Conservation (phyloP, 1,140 invertebrate genomes). For the Trigoniulus corallinus region DNA sequence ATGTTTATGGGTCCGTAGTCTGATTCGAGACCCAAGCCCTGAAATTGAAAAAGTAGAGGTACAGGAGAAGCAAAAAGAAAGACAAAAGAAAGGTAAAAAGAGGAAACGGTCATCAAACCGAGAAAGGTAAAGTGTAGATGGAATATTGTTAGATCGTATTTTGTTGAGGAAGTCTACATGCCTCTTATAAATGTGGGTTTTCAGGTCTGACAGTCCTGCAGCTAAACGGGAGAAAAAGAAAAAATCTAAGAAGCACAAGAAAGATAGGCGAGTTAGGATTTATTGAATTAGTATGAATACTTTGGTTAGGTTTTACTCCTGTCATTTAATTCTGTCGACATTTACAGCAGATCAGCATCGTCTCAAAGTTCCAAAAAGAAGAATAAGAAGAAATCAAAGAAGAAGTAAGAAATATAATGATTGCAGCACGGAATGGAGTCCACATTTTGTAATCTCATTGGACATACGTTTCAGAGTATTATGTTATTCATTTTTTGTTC, state of each 20-base stretch:
- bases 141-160: neutral
- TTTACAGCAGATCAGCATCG: too few species aligned
- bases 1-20: neutral
- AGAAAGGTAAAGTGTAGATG: neutral
- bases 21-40: neutral
- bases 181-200: neutral
- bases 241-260: slow-evolving; percentile 21
- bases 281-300: too few species aligned
- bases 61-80: slow-evolving; percentile 13
- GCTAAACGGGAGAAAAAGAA: slow-evolving; percentile 22
- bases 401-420: too few species aligned
- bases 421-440: too few species aligned
- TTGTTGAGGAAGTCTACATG: neutral
- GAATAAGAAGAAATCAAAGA: slow-evolving; percentile 4
- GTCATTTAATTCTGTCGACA: too few species aligned
- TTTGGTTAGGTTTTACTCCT: too few species aligned
- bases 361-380: slow-evolving; percentile 14
- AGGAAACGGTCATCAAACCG: slow-evolving; percentile 9
- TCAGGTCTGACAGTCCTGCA: slow-evolving; percentile 9
- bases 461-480: too few species aligned
- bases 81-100: slow-evolving; percentile 10
- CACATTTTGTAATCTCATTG: too few species aligned
- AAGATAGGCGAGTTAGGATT: slow-evolving; percentile 18
- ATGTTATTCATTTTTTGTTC: too few species aligned
- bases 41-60: slow-evolving; percentile 4